phyloP scores from a whole-genome alignment of 53 echinoderm and acorn worm species.

The Temnopleurus reevesii region DNA sequence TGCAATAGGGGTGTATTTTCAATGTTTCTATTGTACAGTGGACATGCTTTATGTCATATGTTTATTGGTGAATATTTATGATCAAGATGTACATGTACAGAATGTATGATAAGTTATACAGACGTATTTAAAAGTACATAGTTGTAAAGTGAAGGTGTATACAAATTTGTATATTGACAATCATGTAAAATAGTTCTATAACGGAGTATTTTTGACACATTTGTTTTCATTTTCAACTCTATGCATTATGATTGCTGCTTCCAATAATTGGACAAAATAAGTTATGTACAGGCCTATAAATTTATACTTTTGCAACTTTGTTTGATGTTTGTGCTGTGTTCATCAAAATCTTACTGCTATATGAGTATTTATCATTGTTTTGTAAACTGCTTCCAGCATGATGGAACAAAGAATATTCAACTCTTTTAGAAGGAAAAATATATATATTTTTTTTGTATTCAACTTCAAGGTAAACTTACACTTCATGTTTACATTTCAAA shows the following conservation, averaged over 20 bases:
- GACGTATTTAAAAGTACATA: neutral
- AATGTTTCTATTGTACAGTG: too few relatives aligned
- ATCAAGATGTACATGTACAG: neutral
- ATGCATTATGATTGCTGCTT: slow-evolving; percentile 31
- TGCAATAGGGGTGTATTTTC: too few relatives aligned
- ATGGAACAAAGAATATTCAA: neutral
- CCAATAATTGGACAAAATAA: neutral
- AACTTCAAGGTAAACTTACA: neutral
- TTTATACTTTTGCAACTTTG: neutral
- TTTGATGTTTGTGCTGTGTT: neutral
- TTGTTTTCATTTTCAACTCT: slow-evolving; percentile 21
- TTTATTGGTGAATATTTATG: neutral
- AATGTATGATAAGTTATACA: neutral
- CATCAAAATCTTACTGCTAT: neutral
- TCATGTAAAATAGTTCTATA: neutral
- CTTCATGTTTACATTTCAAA: neutral
- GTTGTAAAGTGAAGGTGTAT: neutral
- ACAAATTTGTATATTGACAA: neutral
- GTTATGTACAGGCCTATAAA: neutral
- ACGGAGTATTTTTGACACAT: neutral
- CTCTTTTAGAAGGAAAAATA: neutral
- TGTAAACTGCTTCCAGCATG: neutral
- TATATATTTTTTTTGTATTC: neutral
- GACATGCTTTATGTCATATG: neutral
- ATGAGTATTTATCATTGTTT: neutral